phyloP scores from a whole-genome alignment of 2,797 vertebrate genomes.

The Chaenodraco wilsoni region DNA sequence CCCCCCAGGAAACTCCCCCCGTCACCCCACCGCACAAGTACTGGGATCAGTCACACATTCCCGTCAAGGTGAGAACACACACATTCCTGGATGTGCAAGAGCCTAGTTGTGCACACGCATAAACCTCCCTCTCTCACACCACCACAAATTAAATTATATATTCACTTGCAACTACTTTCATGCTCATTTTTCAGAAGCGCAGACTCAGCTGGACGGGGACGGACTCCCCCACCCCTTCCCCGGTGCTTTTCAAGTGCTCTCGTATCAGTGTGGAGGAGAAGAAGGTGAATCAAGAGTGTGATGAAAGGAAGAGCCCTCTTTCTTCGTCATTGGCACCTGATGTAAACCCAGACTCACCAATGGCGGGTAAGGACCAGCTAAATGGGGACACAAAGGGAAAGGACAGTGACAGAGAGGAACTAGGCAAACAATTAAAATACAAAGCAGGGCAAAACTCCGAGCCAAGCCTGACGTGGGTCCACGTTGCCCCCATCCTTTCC shows the following conservation, averaged over 20 bases:
- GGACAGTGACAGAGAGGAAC: constrained; percentile 44
- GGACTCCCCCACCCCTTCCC: constrained; percentile 71
- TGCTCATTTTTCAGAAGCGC: constrained; percentile 77
- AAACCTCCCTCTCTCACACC: too few relatives aligned
- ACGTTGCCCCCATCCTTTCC: constrained; percentile 86
- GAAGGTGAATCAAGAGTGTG: constrained; percentile 26
- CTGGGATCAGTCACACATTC: constrained; percentile 77
- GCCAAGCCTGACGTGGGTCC: constrained; percentile 88
- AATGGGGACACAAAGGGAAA: constrained; percentile 47
- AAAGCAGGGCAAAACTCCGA: constrained; percentile 76
- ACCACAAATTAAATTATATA: neutral
- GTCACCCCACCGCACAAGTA: constrained; percentile 77
- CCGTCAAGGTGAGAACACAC: constrained; percentile 72
- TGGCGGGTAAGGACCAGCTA: constrained; percentile 21
- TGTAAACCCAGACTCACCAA: constrained; percentile 15
- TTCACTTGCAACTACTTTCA: constrained; percentile 17
- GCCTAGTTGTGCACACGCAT: neutral
- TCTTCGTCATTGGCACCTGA: constrained; percentile 18
- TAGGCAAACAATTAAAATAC: constrained; percentile 47
- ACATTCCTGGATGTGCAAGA: neutral
- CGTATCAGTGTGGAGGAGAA: constrained; percentile 45
- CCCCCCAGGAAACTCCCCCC: constrained; percentile 43
- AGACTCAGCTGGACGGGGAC: constrained; percentile 83
- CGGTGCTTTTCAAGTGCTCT: constrained; percentile 66
- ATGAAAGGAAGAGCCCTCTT: constrained; percentile 18